Conservation (phyloP, 2,888 invertebrate species). For the Drosophila macrospina region DNA sequence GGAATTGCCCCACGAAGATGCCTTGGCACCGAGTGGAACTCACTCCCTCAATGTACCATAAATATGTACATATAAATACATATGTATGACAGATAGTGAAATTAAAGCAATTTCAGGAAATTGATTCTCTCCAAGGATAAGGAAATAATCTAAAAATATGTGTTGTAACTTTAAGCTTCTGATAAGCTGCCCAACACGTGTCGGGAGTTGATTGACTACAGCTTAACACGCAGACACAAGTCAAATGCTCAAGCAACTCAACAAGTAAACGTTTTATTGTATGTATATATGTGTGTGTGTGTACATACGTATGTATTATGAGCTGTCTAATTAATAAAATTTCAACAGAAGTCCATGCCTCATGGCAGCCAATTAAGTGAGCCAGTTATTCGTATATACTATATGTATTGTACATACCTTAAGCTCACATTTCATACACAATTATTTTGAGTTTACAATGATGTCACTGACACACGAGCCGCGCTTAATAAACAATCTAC, state of each 20-base stretch:
- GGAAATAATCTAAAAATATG: neutral
- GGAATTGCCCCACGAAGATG: conserved; percentile 58
- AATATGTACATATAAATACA: neutral
- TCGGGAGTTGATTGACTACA: neutral
- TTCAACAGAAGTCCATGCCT: conserved; percentile 44
- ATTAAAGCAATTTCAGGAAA: conserved; percentile 48
- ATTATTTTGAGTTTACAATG: conserved; percentile 32
- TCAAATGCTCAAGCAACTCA: neutral
- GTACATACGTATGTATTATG: conserved; percentile 9
- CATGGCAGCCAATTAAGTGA: conserved; percentile 47
- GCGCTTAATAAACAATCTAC: conserved; percentile 1
- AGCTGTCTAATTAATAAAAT: conserved; percentile 47
- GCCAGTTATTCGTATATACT: neutral
- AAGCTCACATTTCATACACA: conserved; percentile 8
- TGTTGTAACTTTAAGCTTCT: conserved; percentile 25
- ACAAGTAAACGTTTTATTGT: neutral
- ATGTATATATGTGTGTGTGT: neutral
- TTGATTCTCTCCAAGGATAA: conserved; percentile 48
- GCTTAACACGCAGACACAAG: neutral
- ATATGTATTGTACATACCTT: conserved; percentile 38
- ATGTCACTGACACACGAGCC: conserved; percentile 46
- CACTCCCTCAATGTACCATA: conserved; percentile 13
- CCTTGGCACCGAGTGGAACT: conserved; percentile 35
- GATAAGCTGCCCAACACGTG: conserved; percentile 56
- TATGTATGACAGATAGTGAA: neutral